A percentile compares a stretch with the other conserved stretches of the same genome.
phyloP scores from a whole-genome alignment of 2,888 invertebrate species.

The Ennomos quercinarius region DNA sequence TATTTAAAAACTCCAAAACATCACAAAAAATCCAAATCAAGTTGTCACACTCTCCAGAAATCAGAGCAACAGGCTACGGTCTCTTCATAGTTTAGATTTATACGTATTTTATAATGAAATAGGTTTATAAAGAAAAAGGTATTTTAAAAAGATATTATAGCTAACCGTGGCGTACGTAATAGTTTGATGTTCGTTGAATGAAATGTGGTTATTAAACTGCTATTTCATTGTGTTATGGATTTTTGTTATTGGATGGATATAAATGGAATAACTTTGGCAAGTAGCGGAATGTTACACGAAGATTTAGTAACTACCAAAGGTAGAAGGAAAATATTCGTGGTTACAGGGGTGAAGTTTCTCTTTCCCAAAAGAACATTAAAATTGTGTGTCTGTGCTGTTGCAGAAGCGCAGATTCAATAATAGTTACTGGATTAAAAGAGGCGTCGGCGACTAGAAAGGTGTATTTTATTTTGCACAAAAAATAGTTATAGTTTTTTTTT shows the following conservation, averaged over 20 bases:
- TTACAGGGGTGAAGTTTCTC: no score
- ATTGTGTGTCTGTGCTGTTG: no score
- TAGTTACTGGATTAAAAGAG: no score
- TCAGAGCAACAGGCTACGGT: conserved; percentile 31
- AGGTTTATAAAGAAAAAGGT: conserved; percentile 19
- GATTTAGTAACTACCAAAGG: no score
- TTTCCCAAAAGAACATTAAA: no score
- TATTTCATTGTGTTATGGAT: neutral
- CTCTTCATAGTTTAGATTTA: conserved; percentile 42
- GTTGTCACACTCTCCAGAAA: conserved; percentile 43
- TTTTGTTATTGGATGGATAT: conserved; percentile 15
- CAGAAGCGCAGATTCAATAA: no score
- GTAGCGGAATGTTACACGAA: no score
- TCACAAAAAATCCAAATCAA: conserved; percentile 38
- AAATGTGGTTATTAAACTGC: conserved; percentile 31
- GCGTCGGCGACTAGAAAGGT: no score
- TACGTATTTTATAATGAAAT: conserved; percentile 45
- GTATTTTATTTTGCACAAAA: no score
- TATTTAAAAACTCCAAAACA: conserved; percentile 39
- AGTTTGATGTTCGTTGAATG: conserved; percentile 33
- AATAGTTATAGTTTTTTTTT: no score
- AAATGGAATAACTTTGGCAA: no score
- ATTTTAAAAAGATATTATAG: conserved; percentile 45
- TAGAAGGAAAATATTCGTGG: no score
- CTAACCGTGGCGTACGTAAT: conserved; percentile 33